Evolutionary conservation across 1,140 invertebrate species (phyloP).

Genomic region (Choristoneura fumiferana): DNA sequence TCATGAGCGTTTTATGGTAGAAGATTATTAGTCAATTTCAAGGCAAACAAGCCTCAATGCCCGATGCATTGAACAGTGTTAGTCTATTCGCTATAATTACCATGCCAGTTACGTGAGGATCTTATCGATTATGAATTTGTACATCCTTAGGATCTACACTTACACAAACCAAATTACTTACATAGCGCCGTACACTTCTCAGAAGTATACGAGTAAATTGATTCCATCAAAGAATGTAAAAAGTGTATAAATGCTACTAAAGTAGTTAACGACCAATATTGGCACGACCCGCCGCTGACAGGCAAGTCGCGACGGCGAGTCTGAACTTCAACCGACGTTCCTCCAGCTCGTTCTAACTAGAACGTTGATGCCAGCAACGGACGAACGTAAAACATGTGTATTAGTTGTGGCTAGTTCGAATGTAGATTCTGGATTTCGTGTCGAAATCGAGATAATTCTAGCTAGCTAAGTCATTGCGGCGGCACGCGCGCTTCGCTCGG

Average conservation of each 20-base stretch:
- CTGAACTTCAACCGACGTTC: too few relatives aligned
- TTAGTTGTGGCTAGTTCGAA: conserved; percentile 23
- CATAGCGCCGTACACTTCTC: conserved; percentile 53
- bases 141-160: conserved; percentile 37
- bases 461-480: conserved; percentile 25
- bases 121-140: conserved; percentile 30
- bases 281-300: background rate
- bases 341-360: too few relatives aligned
- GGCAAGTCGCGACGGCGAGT: background rate
- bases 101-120: background rate
- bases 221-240: conserved; percentile 26
- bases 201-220: conserved; percentile 45
- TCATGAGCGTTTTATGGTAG: background rate
- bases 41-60: background rate
- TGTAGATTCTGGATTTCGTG: conserved; percentile 41
- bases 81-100: too few relatives aligned
- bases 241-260: conserved; percentile 25
- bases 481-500: conserved; percentile 58
- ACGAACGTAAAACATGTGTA: conserved; percentile 1
- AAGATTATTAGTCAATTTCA: conserved; percentile 5
- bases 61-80: too few relatives aligned
- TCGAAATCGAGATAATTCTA: conserved; percentile 47
- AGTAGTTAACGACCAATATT: conserved; percentile 12
- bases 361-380: conserved; percentile 2
- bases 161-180: conserved; percentile 27